Percentiles rank a stretch among this genome's conserved stretches.
These are phyloP conservation scores for Cynoglossus semilaevis DNA, from an alignment of 2,113 vertebrate genomes.

Conservation along the genomic window DNA sequence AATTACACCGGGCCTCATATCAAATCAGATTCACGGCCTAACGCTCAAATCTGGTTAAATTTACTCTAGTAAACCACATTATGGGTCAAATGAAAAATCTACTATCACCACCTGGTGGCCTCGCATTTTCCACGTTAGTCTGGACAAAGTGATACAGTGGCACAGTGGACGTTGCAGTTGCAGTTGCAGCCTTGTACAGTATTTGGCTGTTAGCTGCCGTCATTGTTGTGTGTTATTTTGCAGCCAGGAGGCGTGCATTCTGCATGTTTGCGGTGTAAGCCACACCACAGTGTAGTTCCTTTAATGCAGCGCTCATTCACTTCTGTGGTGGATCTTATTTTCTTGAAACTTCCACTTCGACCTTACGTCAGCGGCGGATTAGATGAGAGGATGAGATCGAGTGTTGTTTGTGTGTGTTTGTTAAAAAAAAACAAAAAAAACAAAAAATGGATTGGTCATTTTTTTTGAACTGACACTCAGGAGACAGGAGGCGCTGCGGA, in stretches of 20 bases:
- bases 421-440: no score
- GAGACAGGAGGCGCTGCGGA: no score
- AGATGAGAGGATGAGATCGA: no score
- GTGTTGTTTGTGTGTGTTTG: no score
- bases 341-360: slow-evolving; percentile 10
- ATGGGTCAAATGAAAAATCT: slow-evolving; percentile 13
- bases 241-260: not conserved
- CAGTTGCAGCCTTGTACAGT: no score
- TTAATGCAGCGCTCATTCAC: slow-evolving; percentile 8
- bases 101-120: not conserved
- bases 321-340: slow-evolving; percentile 9
- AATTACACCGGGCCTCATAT: slow-evolving; percentile 33
- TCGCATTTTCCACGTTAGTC: not conserved
- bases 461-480: no score
- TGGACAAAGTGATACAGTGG: no score
- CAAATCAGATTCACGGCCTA: slow-evolving; percentile 25
- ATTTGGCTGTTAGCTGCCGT: no score
- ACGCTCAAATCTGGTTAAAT: slow-evolving; percentile 28
- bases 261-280: slow-evolving; percentile 1
- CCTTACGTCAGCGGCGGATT: not conserved
- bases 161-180: no score
- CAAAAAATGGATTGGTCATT: no score
- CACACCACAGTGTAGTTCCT: slow-evolving; percentile 35
- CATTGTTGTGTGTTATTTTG: not conserved
- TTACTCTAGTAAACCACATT: slow-evolving; percentile 28